Evolutionary conservation across 2,797 vertebrate species (phyloP), one percentile per base, ranked within the genome.

Genomic region (Leucoraja ocellata): DNA sequence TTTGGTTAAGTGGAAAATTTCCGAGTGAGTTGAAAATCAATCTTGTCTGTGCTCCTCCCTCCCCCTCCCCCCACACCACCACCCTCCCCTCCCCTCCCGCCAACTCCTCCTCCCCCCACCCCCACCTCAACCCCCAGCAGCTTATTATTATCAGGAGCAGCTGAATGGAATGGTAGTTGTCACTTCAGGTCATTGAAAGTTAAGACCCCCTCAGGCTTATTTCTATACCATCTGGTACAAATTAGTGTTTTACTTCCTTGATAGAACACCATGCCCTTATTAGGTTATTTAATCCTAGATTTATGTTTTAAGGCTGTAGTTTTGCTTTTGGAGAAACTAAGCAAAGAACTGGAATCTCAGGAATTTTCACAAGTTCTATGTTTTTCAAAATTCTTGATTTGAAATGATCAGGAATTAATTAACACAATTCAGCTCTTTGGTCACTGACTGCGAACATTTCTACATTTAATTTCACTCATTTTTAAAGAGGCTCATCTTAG

Each of bases 211-310:
- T 94, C 74, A 93, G 94, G 94, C 93, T 93, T 88, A 86, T 71
- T 58, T 93, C 81, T 81, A 94, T 79, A 93, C 81, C 93, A 93
- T 94, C 93, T 93, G 93, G 93, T 93, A 93, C 93, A 94, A 94
- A 94, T 94, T 93, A 94, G 94, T 93, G 91, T 83, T 91, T 77
- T 32, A 93, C 94, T 95, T 95, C 95, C 95, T 95, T 93, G 73
- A 80, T 93, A 36, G 93, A 94, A 95, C 94, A 94, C 93, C 93
- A 93, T 79, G 94, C 93, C 93, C 93, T 93, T 93, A 93, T 94
- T 94, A 93, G 77, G 93, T 93, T 79, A 77, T 86, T 77, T 65
- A 92, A 92, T 54, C 11, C 16, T 54, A 73, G 71, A 73, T 91
- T 76, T 92, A 91, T 92, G 90, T 74, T 92, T 92, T 39, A 54